Evolutionary conservation across 2,797 vertebrate species (phyloP).

Genomic region (Poeciliopsis gracilis): DNA sequence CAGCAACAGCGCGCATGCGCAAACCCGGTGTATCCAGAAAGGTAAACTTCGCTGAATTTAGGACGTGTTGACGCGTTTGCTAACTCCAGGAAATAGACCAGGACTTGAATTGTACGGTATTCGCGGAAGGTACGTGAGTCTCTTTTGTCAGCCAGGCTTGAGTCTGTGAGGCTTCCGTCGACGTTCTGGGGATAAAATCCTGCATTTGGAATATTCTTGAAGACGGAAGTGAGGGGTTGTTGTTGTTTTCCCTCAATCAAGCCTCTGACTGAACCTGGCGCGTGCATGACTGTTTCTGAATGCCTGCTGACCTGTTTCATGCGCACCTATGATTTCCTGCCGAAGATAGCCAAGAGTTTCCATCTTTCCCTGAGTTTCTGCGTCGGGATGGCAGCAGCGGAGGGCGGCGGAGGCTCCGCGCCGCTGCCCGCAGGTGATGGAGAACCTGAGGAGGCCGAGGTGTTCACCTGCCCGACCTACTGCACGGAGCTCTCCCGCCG

Average conservation of each 20-base stretch:
- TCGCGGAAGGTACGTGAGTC: not conserved
- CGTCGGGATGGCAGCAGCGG: constrained; percentile 56
- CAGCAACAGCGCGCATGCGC: constrained; percentile 51
- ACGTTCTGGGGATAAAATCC: not conserved
- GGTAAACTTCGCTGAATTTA: constrained; percentile 18
- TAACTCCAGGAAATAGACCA: fast-evolving
- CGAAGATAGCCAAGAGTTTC: constrained; percentile 50
- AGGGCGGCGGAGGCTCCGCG: constrained; percentile 43
- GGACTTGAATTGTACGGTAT: not conserved
- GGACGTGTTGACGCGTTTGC: not conserved
- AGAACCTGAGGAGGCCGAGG: constrained; percentile 86
- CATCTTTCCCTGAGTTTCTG: constrained; percentile 46
- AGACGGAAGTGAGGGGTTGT: constrained; percentile 58
- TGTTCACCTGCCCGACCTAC: constrained; percentile 86
- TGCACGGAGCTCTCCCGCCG: constrained; percentile 88
- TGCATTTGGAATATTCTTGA: constrained; percentile 16
- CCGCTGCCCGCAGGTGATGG: constrained; percentile 71
- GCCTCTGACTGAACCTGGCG: constrained; percentile 24
- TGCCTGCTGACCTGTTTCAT: constrained; percentile 64
- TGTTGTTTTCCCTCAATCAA: constrained; percentile 7
- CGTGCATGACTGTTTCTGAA: constrained; percentile 59
- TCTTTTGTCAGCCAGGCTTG: not conserved
- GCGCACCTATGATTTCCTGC: constrained; percentile 60
- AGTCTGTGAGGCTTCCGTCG: constrained; percentile 1
- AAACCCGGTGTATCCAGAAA: constrained; percentile 17